Percentiles rank a stretch among this genome's conserved stretches.
These are phyloP conservation scores for Polydrusus pterygomalis DNA, from an alignment of 2,888 invertebrate genomes.

Conservation along the genomic window DNA sequence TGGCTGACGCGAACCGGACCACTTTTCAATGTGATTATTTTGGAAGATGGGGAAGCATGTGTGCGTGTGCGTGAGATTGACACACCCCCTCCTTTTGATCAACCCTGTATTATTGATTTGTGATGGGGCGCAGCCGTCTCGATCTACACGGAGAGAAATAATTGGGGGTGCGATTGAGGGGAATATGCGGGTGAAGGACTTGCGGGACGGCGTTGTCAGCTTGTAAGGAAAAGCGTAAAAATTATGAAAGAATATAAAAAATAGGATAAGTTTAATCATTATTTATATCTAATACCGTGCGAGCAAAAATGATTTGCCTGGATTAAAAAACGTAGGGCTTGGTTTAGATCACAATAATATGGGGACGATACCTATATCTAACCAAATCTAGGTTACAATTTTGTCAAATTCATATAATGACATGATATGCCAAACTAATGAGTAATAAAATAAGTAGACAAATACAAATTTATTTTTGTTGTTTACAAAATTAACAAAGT, in stretches of 20 bases:
- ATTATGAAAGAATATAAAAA: not conserved
- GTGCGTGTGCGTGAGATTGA: slow-evolving; percentile 58
- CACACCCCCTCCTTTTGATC: slow-evolving; percentile 65
- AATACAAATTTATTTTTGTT: no score
- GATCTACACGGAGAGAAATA: slow-evolving; percentile 42
- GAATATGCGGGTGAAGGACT: not conserved
- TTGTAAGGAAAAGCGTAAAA: not conserved
- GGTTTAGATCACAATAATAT: no score
- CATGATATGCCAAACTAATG: no score
- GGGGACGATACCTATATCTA: no score
- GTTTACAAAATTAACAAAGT: no score
- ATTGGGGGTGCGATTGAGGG: slow-evolving; percentile 18
- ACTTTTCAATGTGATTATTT: slow-evolving; percentile 49
- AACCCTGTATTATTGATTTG: slow-evolving; percentile 68
- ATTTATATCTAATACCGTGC: no score
- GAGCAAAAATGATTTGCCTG: no score
- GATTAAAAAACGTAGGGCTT: no score
- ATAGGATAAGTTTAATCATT: no score
- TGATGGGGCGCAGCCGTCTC: slow-evolving; percentile 68
- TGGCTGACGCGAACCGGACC: slow-evolving; percentile 30
- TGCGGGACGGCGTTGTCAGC: not conserved
- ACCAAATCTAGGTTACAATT: no score
- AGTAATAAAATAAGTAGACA: no score
- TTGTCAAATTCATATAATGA: no score
- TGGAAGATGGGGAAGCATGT: slow-evolving; percentile 38